Base-by-base conservation (phyloP, 1,140 invertebrate genomes). In the Zaprionus ornatus region DNA sequence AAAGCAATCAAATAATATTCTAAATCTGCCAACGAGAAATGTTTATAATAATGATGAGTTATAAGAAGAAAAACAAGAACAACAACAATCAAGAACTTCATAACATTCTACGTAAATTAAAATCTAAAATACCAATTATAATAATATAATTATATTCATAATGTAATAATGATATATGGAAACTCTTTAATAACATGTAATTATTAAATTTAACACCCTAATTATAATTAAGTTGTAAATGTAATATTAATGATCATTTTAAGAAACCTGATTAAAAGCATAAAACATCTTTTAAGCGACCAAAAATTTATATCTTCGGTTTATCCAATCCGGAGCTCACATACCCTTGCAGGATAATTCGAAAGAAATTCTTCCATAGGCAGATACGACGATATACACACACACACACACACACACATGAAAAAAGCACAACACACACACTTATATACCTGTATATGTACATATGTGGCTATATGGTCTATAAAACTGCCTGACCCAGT, bases 1-100 rank as follows among this genome's bases (percentile, higher is more conserved):
- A 76, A 72, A 76, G 61, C 74, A 71, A 70, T 75, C 60, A 75
- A 75, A 70, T 52, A 55, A 74, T 52, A 71, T 71, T 76, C 55
- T 54, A 71, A 76, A 72, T 76, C 68, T 71, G 74, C 74, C 74
- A 76, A 76, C 56, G 68, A 52, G 56, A 66, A 65, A 72, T 65
- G 42, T 21, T 21, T 21, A 21, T 48, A 50, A 50, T 23, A 23
- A 68, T 32, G 29, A 69, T 63, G 57, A 74, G 56, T 57, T 50
- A 69, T 62, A 64, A 52, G 40, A 21, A 12, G 19, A 21, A 45
- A 7, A 17, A 40, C 12, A n/a, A 45, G n/a, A 45, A 50, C 10
- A 65, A 76, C 59, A 61, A 65, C 55, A 71, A 71, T 71, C 42
- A 65, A 72, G 15, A 61, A 65, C 68, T 76, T 76, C 74, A 76